phyloP scores from a whole-genome alignment of 2,113 vertebrate species.

The Paralichthys olivaceus region DNA sequence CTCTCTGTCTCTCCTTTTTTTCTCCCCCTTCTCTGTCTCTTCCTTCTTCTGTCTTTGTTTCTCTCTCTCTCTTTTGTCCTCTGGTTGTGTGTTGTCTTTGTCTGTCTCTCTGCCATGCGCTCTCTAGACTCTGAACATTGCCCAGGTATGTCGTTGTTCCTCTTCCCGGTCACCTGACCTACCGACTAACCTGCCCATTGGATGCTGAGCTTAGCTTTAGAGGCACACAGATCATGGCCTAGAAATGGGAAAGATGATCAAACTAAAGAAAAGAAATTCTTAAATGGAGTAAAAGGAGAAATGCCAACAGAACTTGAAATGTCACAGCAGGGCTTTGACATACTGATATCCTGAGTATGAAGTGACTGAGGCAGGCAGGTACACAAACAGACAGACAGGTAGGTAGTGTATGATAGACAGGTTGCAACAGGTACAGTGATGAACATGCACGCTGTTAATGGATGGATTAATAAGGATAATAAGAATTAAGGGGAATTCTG shows the following conservation, averaged over 20 bases:
- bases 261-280: slow-evolving; percentile 20
- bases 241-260: slow-evolving; percentile 27
- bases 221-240: slow-evolving; percentile 32
- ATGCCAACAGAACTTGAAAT: slow-evolving; percentile 91
- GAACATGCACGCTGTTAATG: not conserved
- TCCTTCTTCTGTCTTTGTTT: slow-evolving; percentile 55
- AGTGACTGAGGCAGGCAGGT: slow-evolving; percentile 3
- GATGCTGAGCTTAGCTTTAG: slow-evolving; percentile 68
- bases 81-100: slow-evolving; percentile 76
- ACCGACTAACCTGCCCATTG: slow-evolving; percentile 90
- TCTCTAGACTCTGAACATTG: slow-evolving; percentile 99
- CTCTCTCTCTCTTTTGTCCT: slow-evolving; percentile 64
- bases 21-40: slow-evolving; percentile 30
- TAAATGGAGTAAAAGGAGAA: slow-evolving; percentile 29
- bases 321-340: slow-evolving; percentile 69
- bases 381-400: not conserved
- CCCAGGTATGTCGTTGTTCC: slow-evolving; percentile 96
- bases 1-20: slow-evolving; percentile 50
- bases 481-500: too few species aligned
- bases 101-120: slow-evolving; percentile 72
- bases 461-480: slow-evolving; percentile 7
- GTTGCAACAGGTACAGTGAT: too few species aligned
- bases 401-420: too few species aligned
- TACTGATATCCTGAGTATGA: not conserved
- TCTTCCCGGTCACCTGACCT: slow-evolving; percentile 72